Evolutionary conservation across 2,888 invertebrate genomes (phyloP), one percentile per base, ranked within the genome.

Genomic region (Heliconius ismenius): DNA sequence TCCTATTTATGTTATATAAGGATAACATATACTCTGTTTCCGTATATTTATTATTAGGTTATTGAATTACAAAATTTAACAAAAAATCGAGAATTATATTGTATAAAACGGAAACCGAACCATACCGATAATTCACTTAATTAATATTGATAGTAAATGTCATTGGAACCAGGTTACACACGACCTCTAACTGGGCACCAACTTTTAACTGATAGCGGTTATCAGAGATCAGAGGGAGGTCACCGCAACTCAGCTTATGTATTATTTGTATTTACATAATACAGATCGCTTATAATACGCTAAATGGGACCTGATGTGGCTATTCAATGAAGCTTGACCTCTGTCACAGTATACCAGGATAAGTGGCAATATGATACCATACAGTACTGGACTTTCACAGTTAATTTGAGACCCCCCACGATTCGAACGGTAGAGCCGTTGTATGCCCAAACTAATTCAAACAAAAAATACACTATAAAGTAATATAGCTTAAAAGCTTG

Each of bases 211-310:
- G 65, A 67, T 67, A 67, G 24, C 24, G 13, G 65, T 67, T 79
- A 77, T 79, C 79, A 64, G 69, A 39, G 67, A 76, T 74, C 74
- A 76, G n/a, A 21, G 60, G 73, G 73, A 80, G 80, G 76, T 73
- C 73, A 65, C 36, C 67, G 65, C 58, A 76, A 62, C 76, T 26
- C 36, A 74, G 67, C 75, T 49, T 67, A 43, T 76, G 67, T 73
- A 73, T 69, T 75, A 79, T 78, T 77, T 36, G 13, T 65, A 24
- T 65, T 24, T 24, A 65, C n/a, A 39, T 36, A 15, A 54, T 32
- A 21, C 15, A 54, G 43, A 54, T 32, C 26, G 49, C 18, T 10
- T 39, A 32, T n/a, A 21, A 28, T 4, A 69, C 75, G 26, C 28
- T 60, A 60, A 74, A 39, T 28, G 63, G 28, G 24, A 76, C 68